phyloP scores from a whole-genome alignment of 2,797 vertebrate genomes.

The Luscinia megarhynchos region DNA sequence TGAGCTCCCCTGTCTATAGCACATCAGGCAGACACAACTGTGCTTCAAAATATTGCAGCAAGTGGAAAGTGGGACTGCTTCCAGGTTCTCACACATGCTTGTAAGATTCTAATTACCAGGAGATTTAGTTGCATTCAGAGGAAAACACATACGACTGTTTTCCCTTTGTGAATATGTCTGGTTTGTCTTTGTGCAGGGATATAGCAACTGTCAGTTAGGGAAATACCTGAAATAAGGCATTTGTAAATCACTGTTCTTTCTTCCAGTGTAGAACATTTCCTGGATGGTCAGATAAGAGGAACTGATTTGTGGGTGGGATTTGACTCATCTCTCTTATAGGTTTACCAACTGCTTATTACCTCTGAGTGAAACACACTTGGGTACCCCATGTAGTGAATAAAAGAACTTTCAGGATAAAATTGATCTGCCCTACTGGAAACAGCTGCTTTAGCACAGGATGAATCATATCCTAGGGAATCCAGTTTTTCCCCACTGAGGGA shows the following conservation, averaged over 20 bases:
- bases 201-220: background rate
- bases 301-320: background rate
- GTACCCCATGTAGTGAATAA: background rate
- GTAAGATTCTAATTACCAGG: background rate
- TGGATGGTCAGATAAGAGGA: background rate
- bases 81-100: accelerated
- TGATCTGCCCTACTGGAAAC: background rate
- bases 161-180: background rate
- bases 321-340: background rate
- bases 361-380: background rate
- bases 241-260: background rate
- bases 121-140: background rate
- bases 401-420: background rate
- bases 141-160: background rate
- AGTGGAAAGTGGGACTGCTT: accelerated
- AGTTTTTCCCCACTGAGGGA: background rate
- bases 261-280: background rate
- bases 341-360: background rate
- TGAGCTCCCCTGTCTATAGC: conserved; percentile 7
- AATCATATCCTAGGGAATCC: background rate
- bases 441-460: background rate
- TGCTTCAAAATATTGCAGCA: accelerated
- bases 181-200: background rate
- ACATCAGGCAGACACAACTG: background rate
- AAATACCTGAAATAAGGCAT: background rate